Evolutionary conservation across 2,113 vertebrate species (phyloP).

Genomic region (Thunnus maccoyii): DNA sequence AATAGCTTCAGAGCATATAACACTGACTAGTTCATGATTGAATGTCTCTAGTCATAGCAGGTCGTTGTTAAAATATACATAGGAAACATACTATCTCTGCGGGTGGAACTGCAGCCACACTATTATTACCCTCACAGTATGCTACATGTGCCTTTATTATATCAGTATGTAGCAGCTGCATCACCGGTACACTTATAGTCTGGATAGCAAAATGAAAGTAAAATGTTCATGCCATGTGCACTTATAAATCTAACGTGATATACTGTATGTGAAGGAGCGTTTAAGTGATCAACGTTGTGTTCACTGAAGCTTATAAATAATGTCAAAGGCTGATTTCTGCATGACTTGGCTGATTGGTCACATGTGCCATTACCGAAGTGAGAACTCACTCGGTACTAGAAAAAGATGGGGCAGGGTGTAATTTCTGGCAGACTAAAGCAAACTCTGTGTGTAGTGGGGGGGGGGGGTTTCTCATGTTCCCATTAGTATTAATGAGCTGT

Average conservation of each 20-base stretch:
- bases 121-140: not conserved
- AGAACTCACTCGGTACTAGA: not conserved
- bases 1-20: constrained; percentile 9
- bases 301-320: not conserved
- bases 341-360: not conserved
- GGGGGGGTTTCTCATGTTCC: not conserved
- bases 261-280: not conserved
- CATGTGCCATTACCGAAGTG: not conserved
- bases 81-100: not conserved
- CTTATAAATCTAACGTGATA: not conserved
- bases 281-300: not conserved
- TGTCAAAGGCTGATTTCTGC: constrained; percentile 3
- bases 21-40: constrained; percentile 22
- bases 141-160: not conserved
- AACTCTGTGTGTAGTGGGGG: not conserved
- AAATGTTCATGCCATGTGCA: not conserved
- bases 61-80: constrained; percentile 30
- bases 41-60: not conserved
- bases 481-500: constrained; percentile 34
- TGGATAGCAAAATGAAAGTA: too few species aligned
- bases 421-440: not conserved
- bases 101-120: not conserved
- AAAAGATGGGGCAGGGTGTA: not conserved
- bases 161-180: not conserved
- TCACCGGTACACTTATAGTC: not conserved